These are phyloP conservation scores for Pipa parva DNA, from an alignment of 2,113 vertebrate species.

Conservation along the genomic window DNA sequence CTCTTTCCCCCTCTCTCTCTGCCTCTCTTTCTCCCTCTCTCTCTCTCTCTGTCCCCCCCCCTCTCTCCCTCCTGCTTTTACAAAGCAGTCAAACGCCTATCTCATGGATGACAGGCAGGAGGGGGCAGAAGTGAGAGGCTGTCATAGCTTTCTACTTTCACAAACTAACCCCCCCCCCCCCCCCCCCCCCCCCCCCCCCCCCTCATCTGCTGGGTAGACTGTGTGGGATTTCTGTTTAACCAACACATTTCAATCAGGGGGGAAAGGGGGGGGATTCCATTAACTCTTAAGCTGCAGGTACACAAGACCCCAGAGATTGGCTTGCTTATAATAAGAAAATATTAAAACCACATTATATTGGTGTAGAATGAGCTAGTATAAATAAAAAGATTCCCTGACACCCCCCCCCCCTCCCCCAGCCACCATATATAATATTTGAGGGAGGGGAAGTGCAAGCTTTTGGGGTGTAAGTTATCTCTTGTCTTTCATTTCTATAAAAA, in stretches of 20 bases:
- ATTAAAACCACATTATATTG: too few relatives aligned
- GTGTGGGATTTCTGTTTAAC: constrained; percentile 27
- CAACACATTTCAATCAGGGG: constrained; percentile 26
- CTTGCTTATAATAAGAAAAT: too few relatives aligned
- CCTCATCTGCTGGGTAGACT: constrained; percentile 7
- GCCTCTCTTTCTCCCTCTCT: constrained; percentile 5
- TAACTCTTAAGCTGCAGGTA: too few relatives aligned
- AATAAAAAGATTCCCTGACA: too few relatives aligned
- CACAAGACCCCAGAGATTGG: background rate
- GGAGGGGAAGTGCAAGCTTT: too few relatives aligned
- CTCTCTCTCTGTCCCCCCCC: constrained; percentile 23
- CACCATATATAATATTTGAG: too few relatives aligned
- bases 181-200: background rate
- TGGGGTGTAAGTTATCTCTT: too few relatives aligned
- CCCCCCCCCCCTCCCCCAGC: too few relatives aligned
- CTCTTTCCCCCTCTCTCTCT: background rate
- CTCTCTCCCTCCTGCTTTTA: constrained; percentile 23
- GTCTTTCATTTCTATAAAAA: too few relatives aligned
- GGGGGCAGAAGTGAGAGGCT: background rate
- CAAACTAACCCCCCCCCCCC: background rate
- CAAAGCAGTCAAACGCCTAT: constrained; percentile 32
- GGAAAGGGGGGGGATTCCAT: background rate
- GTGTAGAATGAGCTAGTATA: too few relatives aligned
- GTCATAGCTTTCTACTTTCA: background rate
- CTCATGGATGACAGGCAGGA: constrained; percentile 18